A percentile compares a stretch with the other conserved stretches of the same genome.
Conservation (phyloP, 2,888 invertebrate species). For the Octodonta nipae region DNA sequence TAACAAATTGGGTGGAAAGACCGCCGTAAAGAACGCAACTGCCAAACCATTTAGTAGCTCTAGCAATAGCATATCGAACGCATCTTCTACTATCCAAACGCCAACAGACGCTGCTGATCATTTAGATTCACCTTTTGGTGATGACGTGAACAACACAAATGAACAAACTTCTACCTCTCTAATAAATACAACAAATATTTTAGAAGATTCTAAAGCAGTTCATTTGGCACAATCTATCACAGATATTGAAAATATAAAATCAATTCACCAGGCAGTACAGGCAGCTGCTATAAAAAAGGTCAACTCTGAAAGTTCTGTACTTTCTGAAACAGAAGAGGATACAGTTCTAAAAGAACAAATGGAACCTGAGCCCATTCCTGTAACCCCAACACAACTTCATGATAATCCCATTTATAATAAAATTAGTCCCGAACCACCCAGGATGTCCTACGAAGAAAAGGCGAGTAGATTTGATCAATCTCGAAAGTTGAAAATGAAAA, state of each 20-base stretch:
- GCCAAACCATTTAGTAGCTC: constrained; percentile 34
- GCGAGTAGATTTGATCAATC: constrained; percentile 39
- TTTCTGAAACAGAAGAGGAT: constrained; percentile 25
- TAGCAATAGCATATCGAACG: constrained; percentile 24
- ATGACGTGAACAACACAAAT: constrained; percentile 17
- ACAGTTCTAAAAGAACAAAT: constrained; percentile 15
- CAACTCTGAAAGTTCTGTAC: constrained; percentile 12
- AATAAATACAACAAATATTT: constrained; percentile 5
- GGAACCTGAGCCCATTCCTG: constrained; percentile 9
- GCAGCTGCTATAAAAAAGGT: constrained; percentile 19
- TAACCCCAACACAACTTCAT: constrained; percentile 15
- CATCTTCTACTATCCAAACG: constrained; percentile 30
- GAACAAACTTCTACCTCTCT: constrained; percentile 8
- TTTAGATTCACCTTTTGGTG: constrained; percentile 28
- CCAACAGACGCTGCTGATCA: constrained; percentile 31
- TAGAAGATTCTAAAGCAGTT: constrained; percentile 17
- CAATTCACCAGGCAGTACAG: constrained; percentile 19
- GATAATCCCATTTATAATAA: constrained; percentile 28
- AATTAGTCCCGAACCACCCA: too few species aligned
- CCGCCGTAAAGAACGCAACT: constrained; percentile 30
- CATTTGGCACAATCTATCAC: constrained; percentile 13
- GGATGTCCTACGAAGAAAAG: constrained; percentile 18
- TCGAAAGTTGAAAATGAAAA: constrained; percentile 67
- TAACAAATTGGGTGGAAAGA: constrained; percentile 15
- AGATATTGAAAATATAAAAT: constrained; percentile 15